Percentiles rank a stretch among this genome's conserved stretches.
Conservation (phyloP, 2,113 vertebrate genomes). For the Lota lota region DNA sequence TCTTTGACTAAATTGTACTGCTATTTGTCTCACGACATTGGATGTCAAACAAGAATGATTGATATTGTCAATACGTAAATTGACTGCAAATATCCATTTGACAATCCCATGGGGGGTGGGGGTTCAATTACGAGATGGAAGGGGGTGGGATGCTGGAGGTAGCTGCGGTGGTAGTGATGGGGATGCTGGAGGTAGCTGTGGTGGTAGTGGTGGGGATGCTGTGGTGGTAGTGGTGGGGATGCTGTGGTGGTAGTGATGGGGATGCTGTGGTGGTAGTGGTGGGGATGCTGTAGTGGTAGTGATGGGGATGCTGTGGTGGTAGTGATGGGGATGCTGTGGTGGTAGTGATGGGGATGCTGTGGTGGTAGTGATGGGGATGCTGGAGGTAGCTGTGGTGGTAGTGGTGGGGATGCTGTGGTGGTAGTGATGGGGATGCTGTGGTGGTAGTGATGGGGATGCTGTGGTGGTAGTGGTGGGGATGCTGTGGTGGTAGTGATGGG, state of each 20-base stretch:
- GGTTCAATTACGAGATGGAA: slow-evolving; percentile 49
- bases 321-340: background rate
- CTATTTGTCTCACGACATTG: background rate
- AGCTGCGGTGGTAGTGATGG: background rate
- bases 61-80: slow-evolving; percentile 10
- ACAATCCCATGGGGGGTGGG: slow-evolving; percentile 24
- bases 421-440: no score
- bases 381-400: slow-evolving; percentile 16
- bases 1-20: background rate
- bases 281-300: background rate
- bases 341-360: no score
- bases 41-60: background rate
- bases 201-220: background rate
- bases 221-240: background rate
- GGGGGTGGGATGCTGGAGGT: background rate
- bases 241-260: background rate
- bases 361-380: background rate
- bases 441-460: background rate
- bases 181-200: background rate
- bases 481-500: no score
- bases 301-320: no score
- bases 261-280: slow-evolving; percentile 29
- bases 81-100: slow-evolving; percentile 17
- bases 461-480: slow-evolving; percentile 21
- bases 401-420: background rate